Base-by-base conservation (phyloP, 2,797 vertebrate species). In the Selene dorsalis region DNA sequence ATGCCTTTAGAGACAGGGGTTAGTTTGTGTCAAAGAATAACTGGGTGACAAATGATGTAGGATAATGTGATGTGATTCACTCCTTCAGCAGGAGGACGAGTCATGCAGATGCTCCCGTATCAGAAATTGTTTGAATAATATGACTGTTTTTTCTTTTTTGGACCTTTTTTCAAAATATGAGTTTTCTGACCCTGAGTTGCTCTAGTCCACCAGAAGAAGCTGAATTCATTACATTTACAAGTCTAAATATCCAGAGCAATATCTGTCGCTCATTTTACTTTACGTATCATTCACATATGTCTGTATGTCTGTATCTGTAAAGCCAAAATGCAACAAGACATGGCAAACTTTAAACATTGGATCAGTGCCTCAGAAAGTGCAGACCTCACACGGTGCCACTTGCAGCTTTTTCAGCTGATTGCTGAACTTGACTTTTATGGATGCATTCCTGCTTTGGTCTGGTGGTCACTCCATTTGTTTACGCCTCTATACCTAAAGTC, bases 11-110 rank as follows among this genome's bases (percentile, higher is more conserved):
- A 83, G 56, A 63, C 69, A 3, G n/a, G 63, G 50, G 73, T 85
- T 80, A 79, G 73, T 83, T 82, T 75, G 69, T 85, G 86, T 87
- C 79, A 83, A 35, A 80, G 67, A 83, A 89, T 82, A 86, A 85
- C 83, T 50, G 65, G 58, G 62, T 32, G 77, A 80, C 80, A 72
- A 75, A 85, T 83, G 75, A 87, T 45, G 63, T 38, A 14, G 58
- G 75, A 82, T 79, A 69, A 80, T 43, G 47, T 16, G 63, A 70
- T 45, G 62, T 0, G 59, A 62, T 53, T 70, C 11, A 28, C 10
- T 79, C 35, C 81, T 68, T 82, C n/a, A 66, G 35, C 50, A 28
- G 0, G n/a, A 71, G 53, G 47, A 2, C 43, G 38, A 66, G 18
- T 72, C 60, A 60, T 67, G 67, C 61, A 39, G 62, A 79, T 67